Percentiles rank a stretch among this genome's conserved stretches.
phyloP scores from a whole-genome alignment of 2,113 vertebrate genomes.

The Nibea coibor region DNA sequence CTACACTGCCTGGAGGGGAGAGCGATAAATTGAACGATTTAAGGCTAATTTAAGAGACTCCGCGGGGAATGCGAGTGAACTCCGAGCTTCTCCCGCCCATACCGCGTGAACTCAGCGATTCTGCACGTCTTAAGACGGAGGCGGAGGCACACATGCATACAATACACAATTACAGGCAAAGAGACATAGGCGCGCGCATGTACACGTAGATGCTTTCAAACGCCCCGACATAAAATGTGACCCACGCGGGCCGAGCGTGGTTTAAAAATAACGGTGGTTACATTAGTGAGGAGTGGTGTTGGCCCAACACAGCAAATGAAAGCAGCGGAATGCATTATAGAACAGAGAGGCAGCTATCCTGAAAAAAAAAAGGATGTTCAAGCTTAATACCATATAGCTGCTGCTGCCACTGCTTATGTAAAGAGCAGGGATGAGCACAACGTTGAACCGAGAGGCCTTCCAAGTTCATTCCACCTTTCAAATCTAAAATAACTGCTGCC shows the following conservation, averaged over 20 bases:
- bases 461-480: slow-evolving; percentile 71
- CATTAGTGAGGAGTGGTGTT: slow-evolving; percentile 51
- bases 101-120: slow-evolving; percentile 50
- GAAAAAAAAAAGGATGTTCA: slow-evolving; percentile 16
- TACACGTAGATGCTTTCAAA: slow-evolving; percentile 41
- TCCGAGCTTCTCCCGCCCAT: slow-evolving; percentile 46
- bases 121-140: slow-evolving; percentile 50
- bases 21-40: slow-evolving; percentile 42
- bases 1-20: slow-evolving; percentile 18
- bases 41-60: slow-evolving; percentile 58
- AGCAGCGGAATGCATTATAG: slow-evolving; percentile 47
- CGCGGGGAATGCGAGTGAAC: slow-evolving; percentile 48
- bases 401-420: slow-evolving; percentile 67
- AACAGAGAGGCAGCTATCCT: slow-evolving; percentile 17
- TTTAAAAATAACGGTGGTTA: slow-evolving; percentile 66
- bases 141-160: slow-evolving; percentile 26
- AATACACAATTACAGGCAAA: slow-evolving; percentile 12
- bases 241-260: slow-evolving; percentile 13
- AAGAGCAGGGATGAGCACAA: slow-evolving; percentile 63
- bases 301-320: slow-evolving; percentile 40
- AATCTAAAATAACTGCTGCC: slow-evolving; percentile 74
- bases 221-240: slow-evolving; percentile 42
- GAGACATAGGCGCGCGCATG: slow-evolving; percentile 15
- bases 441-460: slow-evolving; percentile 57
- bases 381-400: slow-evolving; percentile 55